These are phyloP conservation scores for Ranitomeya variabilis DNA, from an alignment of 2,113 vertebrate species.

Conservation along the genomic window DNA sequence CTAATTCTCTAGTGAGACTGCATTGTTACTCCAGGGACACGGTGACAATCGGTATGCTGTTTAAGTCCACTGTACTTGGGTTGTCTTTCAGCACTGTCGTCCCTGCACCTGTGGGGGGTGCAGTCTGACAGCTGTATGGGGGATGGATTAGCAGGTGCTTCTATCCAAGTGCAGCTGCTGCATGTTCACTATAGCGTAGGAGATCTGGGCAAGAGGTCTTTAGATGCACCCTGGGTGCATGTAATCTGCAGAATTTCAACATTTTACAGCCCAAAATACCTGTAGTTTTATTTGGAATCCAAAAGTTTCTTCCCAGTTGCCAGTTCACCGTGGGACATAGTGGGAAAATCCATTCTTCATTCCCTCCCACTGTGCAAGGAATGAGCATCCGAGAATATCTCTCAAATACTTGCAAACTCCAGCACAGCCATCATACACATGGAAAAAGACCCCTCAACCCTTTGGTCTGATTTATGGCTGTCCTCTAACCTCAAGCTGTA, in stretches of 20 bases:
- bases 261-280: constrained; percentile 53
- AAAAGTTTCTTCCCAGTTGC: not conserved
- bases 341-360: not conserved
- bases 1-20: too few relatives aligned
- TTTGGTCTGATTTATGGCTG: constrained; percentile 40
- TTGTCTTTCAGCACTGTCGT: not conserved
- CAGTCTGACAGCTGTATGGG: constrained; percentile 50
- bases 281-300: constrained; percentile 27
- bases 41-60: not conserved
- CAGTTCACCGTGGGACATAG: not conserved
- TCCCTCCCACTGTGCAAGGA: constrained; percentile 24
- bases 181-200: not conserved
- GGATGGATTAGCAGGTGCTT: constrained; percentile 51
- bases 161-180: constrained; percentile 33
- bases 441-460: constrained; percentile 41
- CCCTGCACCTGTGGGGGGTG: constrained; percentile 49
- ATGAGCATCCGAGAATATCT: constrained; percentile 45
- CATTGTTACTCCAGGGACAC: not conserved
- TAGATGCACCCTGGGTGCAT: not conserved
- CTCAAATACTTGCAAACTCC: constrained; percentile 44
- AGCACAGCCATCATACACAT: constrained; percentile 4
- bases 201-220: not conserved
- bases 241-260: constrained; percentile 44
- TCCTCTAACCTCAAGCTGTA: constrained; percentile 45
- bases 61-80: not conserved